Percentiles rank a stretch among this genome's conserved stretches.
These are phyloP conservation scores for Leuciscus idus DNA, from an alignment of 2,113 vertebrate genomes.

Conservation along the genomic window DNA sequence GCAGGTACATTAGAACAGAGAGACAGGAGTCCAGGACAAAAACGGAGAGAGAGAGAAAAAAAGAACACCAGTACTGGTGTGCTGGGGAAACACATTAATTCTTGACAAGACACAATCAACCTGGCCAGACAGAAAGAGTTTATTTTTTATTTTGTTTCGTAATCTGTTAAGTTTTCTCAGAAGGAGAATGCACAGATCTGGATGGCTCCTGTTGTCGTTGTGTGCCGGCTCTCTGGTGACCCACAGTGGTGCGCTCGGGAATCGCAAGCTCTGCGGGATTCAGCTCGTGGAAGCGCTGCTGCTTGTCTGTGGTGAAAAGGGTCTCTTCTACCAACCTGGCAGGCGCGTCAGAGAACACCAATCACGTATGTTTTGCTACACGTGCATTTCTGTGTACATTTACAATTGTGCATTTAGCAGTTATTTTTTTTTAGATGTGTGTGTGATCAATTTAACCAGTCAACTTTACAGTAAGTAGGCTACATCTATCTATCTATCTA, in stretches of 20 bases:
- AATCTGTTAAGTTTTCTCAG: not conserved
- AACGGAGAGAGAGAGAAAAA: not conserved
- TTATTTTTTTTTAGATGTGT: too few relatives aligned
- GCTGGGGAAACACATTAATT: not conserved
- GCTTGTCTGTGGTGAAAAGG: constrained; percentile 62
- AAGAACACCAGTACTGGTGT: not conserved
- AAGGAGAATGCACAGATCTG: constrained; percentile 27
- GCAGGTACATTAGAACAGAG: not conserved
- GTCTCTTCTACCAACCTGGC: constrained; percentile 59
- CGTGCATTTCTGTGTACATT: not conserved
- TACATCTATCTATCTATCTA: too few relatives aligned
- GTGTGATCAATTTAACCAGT: too few relatives aligned
- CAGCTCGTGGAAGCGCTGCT: constrained; percentile 64
- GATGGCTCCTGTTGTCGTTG: constrained; percentile 29
- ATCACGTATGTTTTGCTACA: constrained; percentile 13
- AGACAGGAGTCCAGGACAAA: not conserved
- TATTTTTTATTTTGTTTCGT: not conserved
- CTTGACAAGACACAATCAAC: not conserved
- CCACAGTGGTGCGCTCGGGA: constrained; percentile 27
- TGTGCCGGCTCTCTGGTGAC: constrained; percentile 32
- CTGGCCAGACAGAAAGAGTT: not conserved
- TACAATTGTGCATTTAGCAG: too few relatives aligned
- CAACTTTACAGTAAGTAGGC: too few relatives aligned
- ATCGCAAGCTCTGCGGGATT: constrained; percentile 55
- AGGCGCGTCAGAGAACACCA: constrained; percentile 37